Percentiles rank a stretch among this genome's conserved stretches.
Evolutionary conservation across 2,888 invertebrate genomes (phyloP).

Genomic region (Acheta domesticus): DNA sequence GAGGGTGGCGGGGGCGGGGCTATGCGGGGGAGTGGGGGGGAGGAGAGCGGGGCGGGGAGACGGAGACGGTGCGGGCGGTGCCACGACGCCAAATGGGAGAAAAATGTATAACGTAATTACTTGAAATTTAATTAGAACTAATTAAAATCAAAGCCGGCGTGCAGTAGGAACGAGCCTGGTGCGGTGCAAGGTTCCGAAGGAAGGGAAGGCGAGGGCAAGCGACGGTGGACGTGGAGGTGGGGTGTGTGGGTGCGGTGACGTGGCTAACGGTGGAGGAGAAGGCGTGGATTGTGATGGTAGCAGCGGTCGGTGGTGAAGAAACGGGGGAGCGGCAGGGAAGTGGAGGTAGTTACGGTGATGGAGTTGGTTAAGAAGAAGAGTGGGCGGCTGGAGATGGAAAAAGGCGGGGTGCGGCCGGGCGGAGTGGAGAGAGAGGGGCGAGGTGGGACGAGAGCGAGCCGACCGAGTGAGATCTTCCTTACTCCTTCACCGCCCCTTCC

Average conservation of each 20-base stretch:
- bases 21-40: not conserved
- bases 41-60: not conserved
- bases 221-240: too few species aligned
- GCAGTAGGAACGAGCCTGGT: constrained; percentile 25
- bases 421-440: not conserved
- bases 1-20: not conserved
- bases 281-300: too few species aligned
- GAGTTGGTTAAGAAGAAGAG: too few species aligned
- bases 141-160: constrained; percentile 44
- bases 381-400: too few species aligned
- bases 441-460: not conserved
- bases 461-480: not conserved
- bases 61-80: not conserved
- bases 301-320: too few species aligned
- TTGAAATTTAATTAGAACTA: constrained; percentile 50
- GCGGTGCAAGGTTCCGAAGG: not conserved
- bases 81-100: constrained; percentile 39
- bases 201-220: too few species aligned
- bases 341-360: too few species aligned
- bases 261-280: too few species aligned
- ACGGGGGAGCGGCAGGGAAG: too few species aligned
- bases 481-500: too few species aligned
- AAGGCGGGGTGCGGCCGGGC: too few species aligned
- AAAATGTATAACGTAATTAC: constrained; percentile 47
- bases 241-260: too few species aligned